These are phyloP conservation scores for Rugalucina vietnamica DNA, from an alignment of 2,888 invertebrate species.

Conservation along the genomic window DNA sequence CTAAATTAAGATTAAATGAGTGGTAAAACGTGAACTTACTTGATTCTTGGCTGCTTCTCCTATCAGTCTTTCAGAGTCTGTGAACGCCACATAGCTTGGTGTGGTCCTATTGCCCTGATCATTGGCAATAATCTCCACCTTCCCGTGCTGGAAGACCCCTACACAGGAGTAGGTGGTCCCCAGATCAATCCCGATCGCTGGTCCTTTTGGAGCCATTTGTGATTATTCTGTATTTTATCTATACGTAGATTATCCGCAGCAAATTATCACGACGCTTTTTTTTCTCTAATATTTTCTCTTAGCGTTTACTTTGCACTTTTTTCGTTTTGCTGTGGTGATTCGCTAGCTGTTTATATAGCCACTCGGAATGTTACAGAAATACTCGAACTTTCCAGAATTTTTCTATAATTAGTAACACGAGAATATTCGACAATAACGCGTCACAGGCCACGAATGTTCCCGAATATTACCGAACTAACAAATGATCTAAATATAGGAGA, in stretches of 20 bases:
- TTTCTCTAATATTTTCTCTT: neutral
- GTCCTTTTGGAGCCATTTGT: conserved; percentile 32
- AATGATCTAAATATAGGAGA: too few relatives aligned
- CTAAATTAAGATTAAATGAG: neutral
- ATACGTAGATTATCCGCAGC: neutral
- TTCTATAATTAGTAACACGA: neutral
- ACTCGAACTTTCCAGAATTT: neutral
- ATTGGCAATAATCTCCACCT: conserved; percentile 85
- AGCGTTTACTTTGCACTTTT: neutral
- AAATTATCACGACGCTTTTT: neutral
- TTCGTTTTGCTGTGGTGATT: neutral
- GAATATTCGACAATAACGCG: neutral
- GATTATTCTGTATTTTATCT: too few relatives aligned
- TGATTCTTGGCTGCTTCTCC: conserved; percentile 85
- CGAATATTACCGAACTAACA: too few relatives aligned
- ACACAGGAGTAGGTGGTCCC: conserved; percentile 92
- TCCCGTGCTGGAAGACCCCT: conserved; percentile 84
- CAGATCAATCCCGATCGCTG: conserved; percentile 93
- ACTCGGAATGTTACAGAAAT: neutral
- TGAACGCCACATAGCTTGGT: conserved; percentile 90
- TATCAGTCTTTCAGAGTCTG: conserved; percentile 85
- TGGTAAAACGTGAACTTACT: conserved; percentile 72
- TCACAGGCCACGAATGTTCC: too few relatives aligned
- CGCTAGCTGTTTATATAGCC: neutral
- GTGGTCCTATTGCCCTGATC: conserved; percentile 89